Evolutionary conservation across 2,113 vertebrate species (phyloP).

Genomic region (Podarcis cretensis): DNA sequence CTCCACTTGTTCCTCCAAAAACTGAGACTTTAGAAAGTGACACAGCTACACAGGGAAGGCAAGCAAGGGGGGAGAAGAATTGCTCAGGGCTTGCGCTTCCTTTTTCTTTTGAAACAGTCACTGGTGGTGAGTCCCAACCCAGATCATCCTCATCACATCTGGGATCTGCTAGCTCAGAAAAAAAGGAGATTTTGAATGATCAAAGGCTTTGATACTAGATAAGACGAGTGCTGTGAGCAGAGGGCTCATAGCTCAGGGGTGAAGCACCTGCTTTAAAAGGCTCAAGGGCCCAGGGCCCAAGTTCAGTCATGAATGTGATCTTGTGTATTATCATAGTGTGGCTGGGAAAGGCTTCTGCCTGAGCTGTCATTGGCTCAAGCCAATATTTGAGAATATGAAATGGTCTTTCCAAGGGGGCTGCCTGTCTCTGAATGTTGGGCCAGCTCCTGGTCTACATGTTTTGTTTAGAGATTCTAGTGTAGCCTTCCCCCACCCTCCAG

Average conservation of each 20-base stretch:
- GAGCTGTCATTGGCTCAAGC: too few relatives aligned
- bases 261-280: too few relatives aligned
- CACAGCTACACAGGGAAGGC: not conserved
- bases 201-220: fast-evolving
- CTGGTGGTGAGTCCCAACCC: not conserved
- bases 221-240: fast-evolving
- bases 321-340: not conserved
- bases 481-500: too few relatives aligned
- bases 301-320: too few relatives aligned
- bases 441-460: too few relatives aligned
- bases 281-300: not conserved
- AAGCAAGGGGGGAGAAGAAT: not conserved
- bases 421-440: not conserved
- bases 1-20: not conserved
- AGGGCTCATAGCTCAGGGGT: too few relatives aligned
- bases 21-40: conserved; percentile 1
- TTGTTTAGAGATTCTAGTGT: not conserved
- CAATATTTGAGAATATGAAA: not conserved
- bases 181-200: fast-evolving
- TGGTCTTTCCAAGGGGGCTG: too few relatives aligned
- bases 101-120: not conserved
- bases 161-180: not conserved
- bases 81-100: not conserved
- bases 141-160: not conserved
- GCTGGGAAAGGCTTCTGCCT: not conserved